Percentiles rank a stretch among this genome's conserved stretches.
Conservation (phyloP, 64 coral and sea anemone species). For the Astreopora myriophthalma region DNA sequence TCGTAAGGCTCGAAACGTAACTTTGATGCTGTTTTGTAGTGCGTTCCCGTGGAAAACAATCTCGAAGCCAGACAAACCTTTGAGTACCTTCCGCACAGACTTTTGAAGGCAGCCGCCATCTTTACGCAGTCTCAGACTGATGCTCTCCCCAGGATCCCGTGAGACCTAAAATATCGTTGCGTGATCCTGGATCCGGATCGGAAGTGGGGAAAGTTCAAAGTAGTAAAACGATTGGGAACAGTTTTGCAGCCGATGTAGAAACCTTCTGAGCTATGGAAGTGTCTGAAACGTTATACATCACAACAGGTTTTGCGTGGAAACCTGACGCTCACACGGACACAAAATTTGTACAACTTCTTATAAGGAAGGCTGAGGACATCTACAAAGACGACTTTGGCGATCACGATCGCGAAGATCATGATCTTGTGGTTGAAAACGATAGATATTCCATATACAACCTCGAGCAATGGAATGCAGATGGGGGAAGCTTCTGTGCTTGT, state of each 20-base stretch:
- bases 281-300: not conserved
- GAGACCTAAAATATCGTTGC: not conserved
- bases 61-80: conserved; percentile 9
- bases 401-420: not conserved
- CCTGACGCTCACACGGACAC: not conserved
- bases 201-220: too few relatives aligned
- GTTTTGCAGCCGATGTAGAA: not conserved
- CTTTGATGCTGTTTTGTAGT: not conserved
- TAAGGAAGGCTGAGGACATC: conserved; percentile 17
- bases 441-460: conserved; percentile 13
- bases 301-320: conserved; percentile 32
- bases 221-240: too few relatives aligned
- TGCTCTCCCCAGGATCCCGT: not conserved
- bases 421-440: not conserved
- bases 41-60: conserved; percentile 10
- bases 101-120: not conserved
- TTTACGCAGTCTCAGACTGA: not conserved
- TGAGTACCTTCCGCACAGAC: not conserved
- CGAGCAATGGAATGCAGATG: conserved; percentile 34
- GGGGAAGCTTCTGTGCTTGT: conserved; percentile 21
- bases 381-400: not conserved
- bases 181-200: too few relatives aligned
- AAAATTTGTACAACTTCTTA: conserved; percentile 22
- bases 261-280: not conserved
- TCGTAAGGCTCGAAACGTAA: conserved; percentile 65